A percentile compares a stretch with the other conserved stretches of the same genome.
Evolutionary conservation across 2,797 vertebrate species (phyloP).

Genomic region (Myiothlypis coronata): DNA sequence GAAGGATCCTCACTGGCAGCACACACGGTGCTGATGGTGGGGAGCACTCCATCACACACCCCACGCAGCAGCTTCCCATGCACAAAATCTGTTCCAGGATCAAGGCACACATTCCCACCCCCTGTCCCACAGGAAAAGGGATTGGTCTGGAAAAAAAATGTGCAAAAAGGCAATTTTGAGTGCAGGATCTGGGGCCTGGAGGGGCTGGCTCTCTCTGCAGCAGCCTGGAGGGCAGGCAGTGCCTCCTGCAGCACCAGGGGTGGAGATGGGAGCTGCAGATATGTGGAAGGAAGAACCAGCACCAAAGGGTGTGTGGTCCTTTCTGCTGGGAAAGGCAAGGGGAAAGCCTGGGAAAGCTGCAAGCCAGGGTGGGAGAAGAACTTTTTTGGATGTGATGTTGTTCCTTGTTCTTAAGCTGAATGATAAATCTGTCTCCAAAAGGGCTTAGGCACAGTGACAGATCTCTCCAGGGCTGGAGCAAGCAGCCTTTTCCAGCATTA

Average conservation of each 20-base stretch:
- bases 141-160: not conserved
- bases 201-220: not conserved
- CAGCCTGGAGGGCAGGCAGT: not conserved
- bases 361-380: not conserved
- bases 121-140: not conserved
- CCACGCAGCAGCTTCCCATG: not conserved
- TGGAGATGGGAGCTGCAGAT: not conserved
- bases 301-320: constrained; percentile 8
- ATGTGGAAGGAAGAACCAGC: not conserved
- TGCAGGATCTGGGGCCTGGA: not conserved
- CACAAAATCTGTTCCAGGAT: not conserved
- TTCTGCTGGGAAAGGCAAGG: not conserved
- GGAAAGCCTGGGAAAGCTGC: constrained; percentile 5
- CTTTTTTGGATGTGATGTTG: not conserved
- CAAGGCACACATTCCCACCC: not conserved
- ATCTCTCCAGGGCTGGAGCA: not conserved
- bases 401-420: not conserved
- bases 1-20: not conserved
- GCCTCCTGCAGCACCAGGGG: not conserved
- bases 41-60: fast-evolving
- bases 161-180: not conserved
- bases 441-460: not conserved
- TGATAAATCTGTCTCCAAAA: not conserved
- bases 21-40: fast-evolving
- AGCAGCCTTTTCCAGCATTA: not conserved